A percentile compares a stretch with the other conserved stretches of the same genome.
phyloP scores from a whole-genome alignment of 2,113 vertebrate species.

The Entelurus aequoreus region DNA sequence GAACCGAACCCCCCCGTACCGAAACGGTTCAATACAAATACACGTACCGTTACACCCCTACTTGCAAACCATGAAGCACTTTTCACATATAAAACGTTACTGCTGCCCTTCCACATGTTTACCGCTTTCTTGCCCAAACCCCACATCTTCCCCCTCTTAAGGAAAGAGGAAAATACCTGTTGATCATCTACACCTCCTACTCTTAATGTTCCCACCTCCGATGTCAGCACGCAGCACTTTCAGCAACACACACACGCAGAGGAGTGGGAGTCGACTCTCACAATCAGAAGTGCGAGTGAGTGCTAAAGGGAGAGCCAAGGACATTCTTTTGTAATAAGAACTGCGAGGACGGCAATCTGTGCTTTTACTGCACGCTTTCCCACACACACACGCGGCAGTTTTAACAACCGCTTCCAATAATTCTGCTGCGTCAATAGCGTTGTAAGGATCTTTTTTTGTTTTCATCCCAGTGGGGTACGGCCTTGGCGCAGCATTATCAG shows the following conservation, averaged over 20 bases:
- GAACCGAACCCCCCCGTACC: too few relatives aligned
- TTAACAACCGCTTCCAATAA: slow-evolving; percentile 22
- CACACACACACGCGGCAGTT: slow-evolving; percentile 8
- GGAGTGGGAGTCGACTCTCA: slow-evolving; percentile 41
- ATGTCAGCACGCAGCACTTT: slow-evolving; percentile 37
- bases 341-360: slow-evolving; percentile 15
- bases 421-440: slow-evolving; percentile 16
- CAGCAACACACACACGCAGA: slow-evolving; percentile 23
- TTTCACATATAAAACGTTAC: slow-evolving; percentile 3
- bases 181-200: slow-evolving; percentile 35
- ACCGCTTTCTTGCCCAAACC: slow-evolving; percentile 22
- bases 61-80: too few relatives aligned
- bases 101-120: slow-evolving; percentile 39
- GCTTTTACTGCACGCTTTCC: slow-evolving; percentile 10
- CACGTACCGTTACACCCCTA: too few relatives aligned
- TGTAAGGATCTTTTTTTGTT: slow-evolving; percentile 5
- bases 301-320: slow-evolving; percentile 43
- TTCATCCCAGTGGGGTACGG: background rate
- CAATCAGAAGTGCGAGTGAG: slow-evolving; percentile 35
- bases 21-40: too few relatives aligned
- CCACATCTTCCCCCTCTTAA: slow-evolving; percentile 5
- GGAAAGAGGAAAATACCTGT: background rate
- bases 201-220: slow-evolving; percentile 27
- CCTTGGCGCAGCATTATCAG: slow-evolving; percentile 37
- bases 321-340: slow-evolving; percentile 39